Evolutionary conservation across 2,113 vertebrate genomes (phyloP), one percentile per base, ranked within the genome.

Genomic region (Gambusia holbrooki): DNA sequence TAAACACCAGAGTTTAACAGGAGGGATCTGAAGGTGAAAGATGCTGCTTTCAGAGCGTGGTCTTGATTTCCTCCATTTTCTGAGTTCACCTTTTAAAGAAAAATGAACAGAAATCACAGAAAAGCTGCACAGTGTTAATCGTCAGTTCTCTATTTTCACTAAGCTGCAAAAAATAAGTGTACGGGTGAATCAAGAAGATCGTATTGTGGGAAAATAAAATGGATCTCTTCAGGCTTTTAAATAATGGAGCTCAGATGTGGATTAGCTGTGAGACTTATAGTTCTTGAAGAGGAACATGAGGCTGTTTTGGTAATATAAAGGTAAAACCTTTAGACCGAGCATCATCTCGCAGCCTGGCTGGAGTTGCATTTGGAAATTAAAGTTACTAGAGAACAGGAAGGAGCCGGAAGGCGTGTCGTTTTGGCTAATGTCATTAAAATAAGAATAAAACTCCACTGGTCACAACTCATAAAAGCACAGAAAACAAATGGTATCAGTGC

Each of bases 1-100:
- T 32, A 83, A 87, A 76, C 4, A 29, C 27, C 62, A 80, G 48
- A 81, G 51, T 65, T 30, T 73, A 28, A 73, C 40, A 63, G 28
- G 73, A 33, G 45, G 6, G 17, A 48, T 48, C 45, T 48, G 15
- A 48, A 48, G 0, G 65, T 22, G 61, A 61, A 76, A 35, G 30
- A 69, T 66, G 73, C 79, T 48, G 22, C 42, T 62, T 58, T 77
- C 68, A 74, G n/a, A 10, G 35, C 12, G 7, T 70, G 30, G 70
- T 76, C 30, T 84, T 22, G 9, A 62, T 65, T 76, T 73, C 48
- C 69, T 84, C n/a, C 58, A 8, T 37, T n/a, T 68, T 30, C 25
- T 45, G 30, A 12, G 45, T 48, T 48, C 5, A 5, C 17, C 45
- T 48, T 48, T 48, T 48, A 5, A 17, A 30, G 7, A 17, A 48